Evolutionary conservation across 2,113 vertebrate genomes (phyloP).

Genomic region (Salvator merianae): DNA sequence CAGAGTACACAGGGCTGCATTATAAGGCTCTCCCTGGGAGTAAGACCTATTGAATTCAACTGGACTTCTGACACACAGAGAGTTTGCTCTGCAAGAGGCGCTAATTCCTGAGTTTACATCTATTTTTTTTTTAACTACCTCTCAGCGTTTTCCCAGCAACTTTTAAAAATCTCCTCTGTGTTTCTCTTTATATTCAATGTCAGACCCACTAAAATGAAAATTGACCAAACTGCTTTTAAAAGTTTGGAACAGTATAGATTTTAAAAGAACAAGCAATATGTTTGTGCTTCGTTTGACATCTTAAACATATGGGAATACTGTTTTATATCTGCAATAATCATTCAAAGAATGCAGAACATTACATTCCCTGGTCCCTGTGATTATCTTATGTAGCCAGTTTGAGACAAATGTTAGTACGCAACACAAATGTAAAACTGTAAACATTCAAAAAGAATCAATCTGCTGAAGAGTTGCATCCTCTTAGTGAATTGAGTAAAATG

Average conservation of each 20-base stretch:
- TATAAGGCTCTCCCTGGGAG: background rate
- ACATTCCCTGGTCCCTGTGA: constrained; percentile 40
- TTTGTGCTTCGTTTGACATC: constrained; percentile 42
- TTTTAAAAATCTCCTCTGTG: constrained; percentile 53
- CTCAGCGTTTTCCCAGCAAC: constrained; percentile 50
- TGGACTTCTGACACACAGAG: constrained; percentile 1
- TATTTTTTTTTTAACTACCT: constrained; percentile 59
- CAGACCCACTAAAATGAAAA: constrained; percentile 49
- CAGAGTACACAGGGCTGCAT: background rate
- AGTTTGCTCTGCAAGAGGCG: constrained; percentile 31
- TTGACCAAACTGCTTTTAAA: constrained; percentile 28
- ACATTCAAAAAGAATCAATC: constrained; percentile 60
- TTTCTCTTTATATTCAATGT: constrained; percentile 62
- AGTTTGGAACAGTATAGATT: constrained; percentile 40
- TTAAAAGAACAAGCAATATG: constrained; percentile 52
- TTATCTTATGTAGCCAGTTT: constrained; percentile 32
- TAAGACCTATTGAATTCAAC: background rate
- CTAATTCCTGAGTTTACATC: constrained; percentile 71
- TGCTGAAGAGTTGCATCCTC: constrained; percentile 49
- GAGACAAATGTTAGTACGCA: constrained; percentile 63
- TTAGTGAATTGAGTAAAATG: constrained; percentile 54
- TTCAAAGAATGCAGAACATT: constrained; percentile 46
- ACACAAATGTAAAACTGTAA: constrained; percentile 60
- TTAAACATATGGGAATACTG: constrained; percentile 13
- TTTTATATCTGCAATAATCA: constrained; percentile 31